Conservation (phyloP, 2,113 vertebrate genomes). For the Brienomyrus longianalis region DNA sequence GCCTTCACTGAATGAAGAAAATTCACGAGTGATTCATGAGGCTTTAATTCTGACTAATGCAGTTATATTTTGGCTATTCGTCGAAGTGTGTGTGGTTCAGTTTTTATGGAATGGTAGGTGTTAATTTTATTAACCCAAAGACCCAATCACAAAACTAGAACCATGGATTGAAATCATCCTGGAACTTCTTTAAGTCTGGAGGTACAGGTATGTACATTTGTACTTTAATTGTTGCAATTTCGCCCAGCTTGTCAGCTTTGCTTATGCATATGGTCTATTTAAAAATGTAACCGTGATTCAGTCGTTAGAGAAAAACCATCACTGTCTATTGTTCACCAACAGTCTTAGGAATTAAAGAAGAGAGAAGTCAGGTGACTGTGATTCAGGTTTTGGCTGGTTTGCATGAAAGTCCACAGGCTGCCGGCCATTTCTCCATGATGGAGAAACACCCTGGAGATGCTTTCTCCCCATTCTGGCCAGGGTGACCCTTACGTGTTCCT, state of each 20-base stretch:
- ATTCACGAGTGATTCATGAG: not conserved
- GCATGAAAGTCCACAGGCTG: not conserved
- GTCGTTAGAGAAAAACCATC: not conserved
- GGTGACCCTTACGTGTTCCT: not conserved
- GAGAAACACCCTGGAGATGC: not conserved
- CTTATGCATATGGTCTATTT: not conserved
- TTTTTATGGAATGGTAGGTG: not conserved
- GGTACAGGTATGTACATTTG: not conserved
- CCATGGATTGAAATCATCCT: not conserved
- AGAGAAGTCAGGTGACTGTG: not conserved
- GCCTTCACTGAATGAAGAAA: not conserved
- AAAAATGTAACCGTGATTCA: not conserved
- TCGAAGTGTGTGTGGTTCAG: not conserved
- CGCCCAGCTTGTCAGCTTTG: not conserved
- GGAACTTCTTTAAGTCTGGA: not conserved
- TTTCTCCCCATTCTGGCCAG: not conserved
- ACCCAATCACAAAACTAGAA: not conserved
- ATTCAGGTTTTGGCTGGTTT: not conserved
- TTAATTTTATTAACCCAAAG: not conserved
- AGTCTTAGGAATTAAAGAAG: not conserved
- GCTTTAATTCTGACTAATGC: not conserved
- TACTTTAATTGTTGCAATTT: not conserved
- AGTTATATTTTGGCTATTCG: not conserved
- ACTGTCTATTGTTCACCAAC: not conserved
- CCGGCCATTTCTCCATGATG: not conserved